phyloP scores from a whole-genome alignment of 2,113 vertebrate genomes.

The Fulmarus glacialis region DNA sequence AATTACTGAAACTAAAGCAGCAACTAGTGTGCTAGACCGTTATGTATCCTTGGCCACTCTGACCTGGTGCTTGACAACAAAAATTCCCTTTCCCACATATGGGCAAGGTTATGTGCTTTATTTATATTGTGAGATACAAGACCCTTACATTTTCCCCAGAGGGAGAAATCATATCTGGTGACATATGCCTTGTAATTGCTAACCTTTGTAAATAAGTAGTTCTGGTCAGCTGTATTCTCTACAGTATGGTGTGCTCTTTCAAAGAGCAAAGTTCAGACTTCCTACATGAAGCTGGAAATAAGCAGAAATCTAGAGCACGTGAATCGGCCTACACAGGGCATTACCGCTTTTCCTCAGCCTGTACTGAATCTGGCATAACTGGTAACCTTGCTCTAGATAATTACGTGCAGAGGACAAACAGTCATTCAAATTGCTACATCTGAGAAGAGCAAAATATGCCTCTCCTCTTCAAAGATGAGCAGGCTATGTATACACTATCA shows the following conservation, averaged over 20 bases:
- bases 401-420: background rate
- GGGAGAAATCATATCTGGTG: slow-evolving; percentile 25
- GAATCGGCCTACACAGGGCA: background rate
- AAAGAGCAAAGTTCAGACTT: slow-evolving; percentile 53
- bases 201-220: slow-evolving; percentile 37
- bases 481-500: background rate
- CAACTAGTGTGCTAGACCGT: background rate
- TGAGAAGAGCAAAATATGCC: background rate
- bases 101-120: slow-evolving; percentile 10
- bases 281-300: background rate
- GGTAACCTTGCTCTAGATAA: background rate
- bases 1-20: background rate
- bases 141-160: background rate
- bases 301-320: background rate
- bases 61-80: background rate
- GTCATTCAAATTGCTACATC: background rate
- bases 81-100: background rate
- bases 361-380: background rate
- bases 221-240: slow-evolving; percentile 38
- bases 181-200: slow-evolving; percentile 24
- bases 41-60: background rate
- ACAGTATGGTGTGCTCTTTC: background rate
- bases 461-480: background rate
- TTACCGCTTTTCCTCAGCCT: background rate
- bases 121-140: slow-evolving; percentile 31